Base-by-base conservation (phyloP, 2,113 vertebrate species). In the Nanorana parkeri region DNA sequence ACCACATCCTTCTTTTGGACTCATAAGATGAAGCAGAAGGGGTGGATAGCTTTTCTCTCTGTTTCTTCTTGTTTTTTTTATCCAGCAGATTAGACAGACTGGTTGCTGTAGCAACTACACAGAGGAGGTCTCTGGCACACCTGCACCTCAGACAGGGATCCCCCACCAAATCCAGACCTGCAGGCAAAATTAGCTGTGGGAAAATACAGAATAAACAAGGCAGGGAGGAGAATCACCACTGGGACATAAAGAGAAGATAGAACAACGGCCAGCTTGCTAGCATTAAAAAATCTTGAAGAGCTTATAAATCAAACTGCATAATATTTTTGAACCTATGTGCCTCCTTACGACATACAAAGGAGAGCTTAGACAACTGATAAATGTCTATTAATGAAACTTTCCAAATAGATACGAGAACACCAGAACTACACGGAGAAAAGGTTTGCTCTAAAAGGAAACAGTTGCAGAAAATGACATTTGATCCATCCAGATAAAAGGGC, bases 71-170 rank as follows among this genome's bases (percentile, higher is more conserved):
- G 90, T 85, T 90, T 87, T 92, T 91, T 88, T 90, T 90, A 91
- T 90, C 90, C 89, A 93, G 87, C 87, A 93, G 90, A 94, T 94
- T 94, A 94, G 89, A 91, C 86, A 84, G 77, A 81, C 86, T 88
- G 89, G 93, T 95, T 95, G 93, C 94, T 92, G 92, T 93, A 91
- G 93, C 13, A 87, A 94, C 77, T 0, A 89, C 88, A 90, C 28
- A 19, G 88, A 91, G 90, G 87, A 93, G 89, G 88, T 90, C 90
- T 90, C 84, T 83, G 19, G 86, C 89, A 93, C 93, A 94, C 93
- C 94, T 95, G 93, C 93, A 90, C 86, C 84, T 61, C 80, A 88
- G 87, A 86, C 36, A 86, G 85, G 28, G 69, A 88, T 72, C 86
- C 76, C 80, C 73, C 32, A 85, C 87, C 89, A 89, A 83, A 76